phyloP scores from a whole-genome alignment of 2,797 vertebrate genomes.

The Forpus xanthops region DNA sequence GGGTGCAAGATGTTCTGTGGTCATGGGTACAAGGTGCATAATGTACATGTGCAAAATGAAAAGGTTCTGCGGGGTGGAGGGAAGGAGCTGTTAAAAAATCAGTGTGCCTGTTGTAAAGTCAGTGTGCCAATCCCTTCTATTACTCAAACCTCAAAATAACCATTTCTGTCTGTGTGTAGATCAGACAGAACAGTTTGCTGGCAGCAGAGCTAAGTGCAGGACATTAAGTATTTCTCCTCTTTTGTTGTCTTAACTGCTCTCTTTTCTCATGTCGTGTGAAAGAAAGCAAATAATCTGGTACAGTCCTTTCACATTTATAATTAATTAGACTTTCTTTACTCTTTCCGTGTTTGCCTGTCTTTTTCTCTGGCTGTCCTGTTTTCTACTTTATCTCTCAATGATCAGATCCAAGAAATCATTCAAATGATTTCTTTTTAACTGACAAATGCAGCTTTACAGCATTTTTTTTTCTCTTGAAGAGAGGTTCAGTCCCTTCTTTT shows the following conservation, averaged over 20 bases:
- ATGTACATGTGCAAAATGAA: not conserved
- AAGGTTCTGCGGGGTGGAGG: not conserved
- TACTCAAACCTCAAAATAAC: not conserved
- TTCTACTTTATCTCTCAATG: not conserved
- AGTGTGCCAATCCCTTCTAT: not conserved
- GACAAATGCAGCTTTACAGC: not conserved
- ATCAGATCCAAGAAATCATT: slow-evolving; percentile 21
- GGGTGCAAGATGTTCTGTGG: not conserved
- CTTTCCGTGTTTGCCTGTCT: slow-evolving; percentile 13
- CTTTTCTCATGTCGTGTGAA: not conserved
- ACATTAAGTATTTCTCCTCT: slow-evolving; percentile 5
- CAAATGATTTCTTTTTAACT: not conserved
- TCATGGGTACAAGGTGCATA: not conserved
- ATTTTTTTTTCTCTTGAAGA: not conserved
- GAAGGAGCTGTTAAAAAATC: not conserved
- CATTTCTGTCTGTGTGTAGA: not conserved
- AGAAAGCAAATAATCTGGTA: slow-evolving; percentile 29
- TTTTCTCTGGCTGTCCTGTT: not conserved
- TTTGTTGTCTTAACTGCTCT: slow-evolving; percentile 12
- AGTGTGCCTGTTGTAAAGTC: not conserved
- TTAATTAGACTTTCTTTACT: slow-evolving; percentile 32
- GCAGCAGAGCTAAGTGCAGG: not conserved
- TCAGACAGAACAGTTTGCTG: not conserved
- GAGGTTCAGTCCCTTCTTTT: not conserved
- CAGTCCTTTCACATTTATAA: slow-evolving; percentile 35